Evolutionary conservation across 2,113 vertebrate species (phyloP), one percentile per base, ranked within the genome.

Genomic region (Entelurus aequoreus): DNA sequence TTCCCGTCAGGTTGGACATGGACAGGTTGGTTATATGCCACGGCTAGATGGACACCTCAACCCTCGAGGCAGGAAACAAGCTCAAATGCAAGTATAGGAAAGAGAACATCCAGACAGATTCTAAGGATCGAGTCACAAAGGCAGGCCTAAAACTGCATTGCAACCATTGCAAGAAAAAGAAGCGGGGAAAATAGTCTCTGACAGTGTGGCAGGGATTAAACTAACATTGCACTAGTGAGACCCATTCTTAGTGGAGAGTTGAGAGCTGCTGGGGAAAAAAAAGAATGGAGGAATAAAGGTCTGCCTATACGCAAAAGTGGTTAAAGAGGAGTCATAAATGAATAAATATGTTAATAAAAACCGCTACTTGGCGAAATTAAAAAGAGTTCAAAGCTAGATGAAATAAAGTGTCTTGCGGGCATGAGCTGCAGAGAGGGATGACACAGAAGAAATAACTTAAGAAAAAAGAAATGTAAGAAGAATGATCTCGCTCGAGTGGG

Each of bases 381-480:
- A 88, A 86, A 76, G 65, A 80, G 80, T 86, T 88, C 76, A 88
- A 85, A 87, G 84, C 71, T 60, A 86, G 75, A 88, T 78, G 80
- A 84, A 85, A 84, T 69, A 69, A 63, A 47, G 69, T 74, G 80
- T 80, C 83, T 79, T 82, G 68, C 55, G 56, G 85, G 82, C 84
- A 76, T 78, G 70, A 71, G 79, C 68, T 66, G 76, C 10, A 4
- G 67, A 71, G 66, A 64, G 74, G 72, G 75, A 78, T 59, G 58
- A 63, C 71, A 48, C 48, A 68, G 48, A 76, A 75, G 71, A 84
- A 82, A 85, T 74, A 60, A 65, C 65, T 83, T 81, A 55, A 13
- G 69, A 65, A 67, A 70, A 58, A 71, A 70, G 54, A 56, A 75
- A 69, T 35, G 28, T 54, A 49, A 47, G 63, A 79, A 76, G 62